Conservation (phyloP, 2,888 invertebrate species). For the Sarcophaga carnaria region DNA sequence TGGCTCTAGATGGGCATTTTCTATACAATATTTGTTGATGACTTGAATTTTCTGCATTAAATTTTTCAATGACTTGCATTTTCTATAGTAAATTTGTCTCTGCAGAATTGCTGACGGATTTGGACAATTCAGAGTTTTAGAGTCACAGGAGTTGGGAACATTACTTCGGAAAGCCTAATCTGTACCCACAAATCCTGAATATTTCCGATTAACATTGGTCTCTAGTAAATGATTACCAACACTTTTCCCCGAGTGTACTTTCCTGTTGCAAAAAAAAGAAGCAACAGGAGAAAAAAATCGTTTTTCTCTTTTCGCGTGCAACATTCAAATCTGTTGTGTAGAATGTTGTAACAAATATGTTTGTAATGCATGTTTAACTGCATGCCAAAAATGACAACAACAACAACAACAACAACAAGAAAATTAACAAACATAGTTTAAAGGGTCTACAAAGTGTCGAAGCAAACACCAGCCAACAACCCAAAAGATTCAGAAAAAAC, state of each 20-base stretch:
- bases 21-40: too few species aligned
- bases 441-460: constrained; percentile 67
- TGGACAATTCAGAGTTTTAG: too few species aligned
- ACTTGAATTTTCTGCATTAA: too few species aligned
- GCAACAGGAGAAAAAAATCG: not conserved
- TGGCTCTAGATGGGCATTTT: too few species aligned
- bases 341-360: constrained; percentile 67
- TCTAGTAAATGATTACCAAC: not conserved
- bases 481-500: not conserved
- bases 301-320: constrained; percentile 12
- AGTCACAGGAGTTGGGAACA: too few species aligned
- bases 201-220: too few species aligned
- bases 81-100: too few species aligned
- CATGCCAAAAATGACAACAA: constrained; percentile 62
- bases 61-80: too few species aligned
- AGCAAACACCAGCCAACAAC: constrained; percentile 66
- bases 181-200: too few species aligned
- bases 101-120: too few species aligned
- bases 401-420: constrained; percentile 51
- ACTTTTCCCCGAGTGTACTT: constrained; percentile 17
- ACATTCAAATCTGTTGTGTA: constrained; percentile 50
- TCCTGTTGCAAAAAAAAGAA: too few species aligned
- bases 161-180: too few species aligned
- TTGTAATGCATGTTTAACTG: constrained; percentile 68
- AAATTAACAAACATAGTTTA: constrained; percentile 46